Evolutionary conservation across 2,888 invertebrate genomes (phyloP).

Genomic region (Conops quadrifasciatus): DNA sequence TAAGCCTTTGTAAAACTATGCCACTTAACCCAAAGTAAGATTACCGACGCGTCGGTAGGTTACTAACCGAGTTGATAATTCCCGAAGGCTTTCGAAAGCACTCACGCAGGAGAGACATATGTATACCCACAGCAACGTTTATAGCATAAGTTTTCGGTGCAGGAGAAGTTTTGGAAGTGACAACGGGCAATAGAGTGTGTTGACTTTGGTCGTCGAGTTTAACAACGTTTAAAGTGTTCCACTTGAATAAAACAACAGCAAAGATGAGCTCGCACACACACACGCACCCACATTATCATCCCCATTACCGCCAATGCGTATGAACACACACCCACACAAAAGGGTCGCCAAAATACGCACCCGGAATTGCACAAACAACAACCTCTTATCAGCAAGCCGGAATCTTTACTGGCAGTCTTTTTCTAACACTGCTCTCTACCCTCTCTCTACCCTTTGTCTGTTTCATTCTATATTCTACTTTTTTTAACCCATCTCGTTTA

Average conservation of each 20-base stretch:
- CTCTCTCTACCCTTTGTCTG: too few relatives aligned
- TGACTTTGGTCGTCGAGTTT: conserved; percentile 46
- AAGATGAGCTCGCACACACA: not conserved
- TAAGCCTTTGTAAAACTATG: too few relatives aligned
- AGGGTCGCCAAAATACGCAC: not conserved
- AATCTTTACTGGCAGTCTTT: not conserved
- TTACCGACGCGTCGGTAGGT: too few relatives aligned
- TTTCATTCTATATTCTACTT: conserved; percentile 10
- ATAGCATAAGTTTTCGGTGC: not conserved
- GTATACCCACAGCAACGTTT: conserved; percentile 7
- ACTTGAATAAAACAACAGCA: conserved; percentile 6
- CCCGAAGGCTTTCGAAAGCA: too few relatives aligned
- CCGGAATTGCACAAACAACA: conserved; percentile 10
- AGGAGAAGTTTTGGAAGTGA: conserved; percentile 2
- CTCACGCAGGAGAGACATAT: not conserved
- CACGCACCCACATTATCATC: conserved; percentile 12
- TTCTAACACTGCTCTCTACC: not conserved
- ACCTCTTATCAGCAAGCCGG: too few relatives aligned
- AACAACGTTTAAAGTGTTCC: conserved; percentile 43
- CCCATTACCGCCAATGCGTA: conserved; percentile 22
- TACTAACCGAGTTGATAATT: too few relatives aligned
- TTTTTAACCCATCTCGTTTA: conserved; percentile 20
- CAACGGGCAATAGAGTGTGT: conserved; percentile 19
- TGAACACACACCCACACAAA: not conserved
- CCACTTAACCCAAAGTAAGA: too few relatives aligned